Evolutionary conservation across 2,888 invertebrate genomes (phyloP), one percentile per base, ranked within the genome.

Genomic region (Geophilus truncorum): DNA sequence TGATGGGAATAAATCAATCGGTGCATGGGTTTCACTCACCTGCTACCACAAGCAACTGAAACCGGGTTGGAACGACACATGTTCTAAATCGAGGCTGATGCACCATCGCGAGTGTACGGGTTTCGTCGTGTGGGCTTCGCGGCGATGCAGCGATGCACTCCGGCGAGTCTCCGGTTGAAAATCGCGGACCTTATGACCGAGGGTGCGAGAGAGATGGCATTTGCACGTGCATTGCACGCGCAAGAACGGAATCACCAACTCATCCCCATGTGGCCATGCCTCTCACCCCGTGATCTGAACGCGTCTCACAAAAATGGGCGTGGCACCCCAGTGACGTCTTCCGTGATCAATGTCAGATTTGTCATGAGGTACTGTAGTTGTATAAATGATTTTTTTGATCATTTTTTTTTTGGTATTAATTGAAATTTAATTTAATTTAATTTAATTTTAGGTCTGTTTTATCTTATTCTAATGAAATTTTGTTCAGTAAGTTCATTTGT

Each of bases 211-310:
- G 21, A 62, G 21, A 62, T 62, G 57, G 18, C 21, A 62, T 21
- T 21, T 62, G 57, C 57, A 62, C 57, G 57, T 62, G 57, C 57
- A 62, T 62, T 62, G 57, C 57, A 62, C 57, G 57, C 57, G 57
- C 57, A 62, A 62, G 57, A 62, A 62, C 57, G 21, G 23, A 62
- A 62, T 62, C 57, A 62, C 57, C 57, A 18, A 62, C 21, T 62
- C 57, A 62, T 23, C 57, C 57, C 57, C 57, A 62, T 62, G 57
- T 62, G 57, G 57, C 57, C 57, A 62, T 62, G 57, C 21, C 57
- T 62, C 57, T 21, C 57, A 62, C 57, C 57, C 57, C 51, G 34
- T 5, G 34, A 34, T 34, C 34, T 40, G 0, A 40, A 40, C 40
- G 10, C 15, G 40, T 12, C 40, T 40, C 40, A 40, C 15, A 40